phyloP scores from a whole-genome alignment of 2,797 vertebrate genomes.

The Amazona ochrocephala region DNA sequence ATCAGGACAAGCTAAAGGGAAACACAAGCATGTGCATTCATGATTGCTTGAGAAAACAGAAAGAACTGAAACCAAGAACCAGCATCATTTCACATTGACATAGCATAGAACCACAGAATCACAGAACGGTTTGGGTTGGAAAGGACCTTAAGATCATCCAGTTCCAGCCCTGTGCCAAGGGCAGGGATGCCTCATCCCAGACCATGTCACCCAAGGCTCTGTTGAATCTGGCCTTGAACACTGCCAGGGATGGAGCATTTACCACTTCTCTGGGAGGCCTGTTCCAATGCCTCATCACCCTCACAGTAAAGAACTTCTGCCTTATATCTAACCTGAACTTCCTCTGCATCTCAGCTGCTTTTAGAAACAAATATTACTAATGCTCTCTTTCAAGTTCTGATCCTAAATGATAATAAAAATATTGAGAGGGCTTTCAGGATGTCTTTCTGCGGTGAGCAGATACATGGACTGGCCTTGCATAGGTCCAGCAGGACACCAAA shows the following conservation, averaged over 20 bases:
- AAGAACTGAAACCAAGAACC: not conserved
- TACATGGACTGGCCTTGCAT: not conserved
- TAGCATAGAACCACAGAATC: not conserved
- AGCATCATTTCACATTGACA: conserved; percentile 41
- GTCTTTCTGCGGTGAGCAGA: not conserved
- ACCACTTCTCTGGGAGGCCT: not conserved
- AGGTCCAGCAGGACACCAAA: not conserved
- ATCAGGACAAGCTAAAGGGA: not conserved
- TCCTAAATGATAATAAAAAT: not conserved
- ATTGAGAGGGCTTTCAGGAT: not conserved
- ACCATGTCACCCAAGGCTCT: not conserved
- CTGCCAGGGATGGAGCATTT: not conserved
- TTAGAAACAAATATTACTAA: conserved; percentile 53
- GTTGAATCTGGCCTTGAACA: not conserved
- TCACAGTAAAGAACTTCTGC: not conserved
- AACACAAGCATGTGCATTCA: conserved; percentile 1
- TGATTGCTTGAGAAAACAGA: not conserved
- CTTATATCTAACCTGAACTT: not conserved
- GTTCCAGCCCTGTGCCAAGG: not conserved
- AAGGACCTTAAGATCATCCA: not conserved
- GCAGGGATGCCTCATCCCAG: not conserved
- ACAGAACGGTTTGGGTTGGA: not conserved
- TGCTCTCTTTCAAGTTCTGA: conserved; percentile 36
- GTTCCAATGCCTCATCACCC: not conserved
- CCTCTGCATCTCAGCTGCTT: conserved; percentile 31